Percentiles rank a stretch among this genome's conserved stretches.
Evolutionary conservation across 1,140 invertebrate species (phyloP).

Genomic region (Anoplophora glabripennis): DNA sequence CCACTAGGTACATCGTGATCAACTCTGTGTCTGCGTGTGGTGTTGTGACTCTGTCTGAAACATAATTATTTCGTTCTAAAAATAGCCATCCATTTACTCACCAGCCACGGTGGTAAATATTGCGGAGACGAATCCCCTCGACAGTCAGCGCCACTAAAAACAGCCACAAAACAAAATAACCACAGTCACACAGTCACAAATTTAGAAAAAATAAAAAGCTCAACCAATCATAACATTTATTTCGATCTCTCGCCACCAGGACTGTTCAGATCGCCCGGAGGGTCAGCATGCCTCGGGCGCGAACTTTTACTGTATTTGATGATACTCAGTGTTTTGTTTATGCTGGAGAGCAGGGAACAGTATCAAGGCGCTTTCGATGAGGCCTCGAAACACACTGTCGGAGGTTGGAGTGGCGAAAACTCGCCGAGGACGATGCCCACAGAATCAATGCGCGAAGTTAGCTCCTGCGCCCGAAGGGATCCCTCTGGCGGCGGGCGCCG

Average conservation of each 20-base stretch:
- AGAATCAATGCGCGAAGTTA: conserved; percentile 38
- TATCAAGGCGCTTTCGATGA: conserved; percentile 13
- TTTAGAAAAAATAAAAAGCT: too few relatives aligned
- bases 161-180: conserved; percentile 2
- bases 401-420: conserved; percentile 19
- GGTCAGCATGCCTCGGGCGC: too few relatives aligned
- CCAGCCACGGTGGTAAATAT: conserved; percentile 31
- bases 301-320: too few relatives aligned
- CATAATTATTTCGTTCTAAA: too few relatives aligned
- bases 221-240: too few relatives aligned
- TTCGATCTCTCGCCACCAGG: background rate
- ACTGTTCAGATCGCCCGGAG: too few relatives aligned
- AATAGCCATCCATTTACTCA: conserved; percentile 16
- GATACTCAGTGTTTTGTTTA: too few relatives aligned
- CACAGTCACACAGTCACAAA: conserved; percentile 4
- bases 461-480: conserved; percentile 37
- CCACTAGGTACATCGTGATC: too few relatives aligned
- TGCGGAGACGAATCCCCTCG: conserved; percentile 10
- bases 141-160: conserved; percentile 1
- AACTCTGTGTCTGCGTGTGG: too few relatives aligned
- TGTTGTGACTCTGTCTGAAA: too few relatives aligned
- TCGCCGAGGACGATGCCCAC: conserved; percentile 32
- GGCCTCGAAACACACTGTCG: conserved; percentile 26
- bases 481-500: conserved; percentile 26
- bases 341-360: too few relatives aligned